Percentiles rank a stretch among this genome's conserved stretches.
phyloP scores from a whole-genome alignment of 64 coral and sea anemone genomes.

The Cladopsammia gracilis region DNA sequence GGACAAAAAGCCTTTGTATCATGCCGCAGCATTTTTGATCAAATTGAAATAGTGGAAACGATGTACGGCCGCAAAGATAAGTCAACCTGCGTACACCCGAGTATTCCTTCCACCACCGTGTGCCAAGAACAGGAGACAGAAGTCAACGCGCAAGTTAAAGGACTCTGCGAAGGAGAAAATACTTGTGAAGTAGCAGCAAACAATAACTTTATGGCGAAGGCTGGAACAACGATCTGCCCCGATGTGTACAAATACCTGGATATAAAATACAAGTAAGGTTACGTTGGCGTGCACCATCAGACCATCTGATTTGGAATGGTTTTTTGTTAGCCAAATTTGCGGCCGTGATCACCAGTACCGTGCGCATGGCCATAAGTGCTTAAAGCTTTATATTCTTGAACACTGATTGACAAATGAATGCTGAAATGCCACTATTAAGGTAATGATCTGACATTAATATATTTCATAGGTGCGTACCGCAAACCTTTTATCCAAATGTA shows the following conservation, averaged over 20 bases:
- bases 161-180: constrained; percentile 56
- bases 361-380: no score
- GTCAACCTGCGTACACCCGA: constrained; percentile 47
- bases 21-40: constrained; percentile 56
- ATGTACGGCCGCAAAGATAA: constrained; percentile 56
- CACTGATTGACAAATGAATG: no score
- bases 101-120: not conserved
- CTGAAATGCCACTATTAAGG: no score
- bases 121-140: constrained; percentile 57
- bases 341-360: no score
- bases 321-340: no score
- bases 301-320: no score
- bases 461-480: constrained; percentile 20
- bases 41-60: constrained; percentile 35
- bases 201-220: constrained; percentile 63
- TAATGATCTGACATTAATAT: no score
- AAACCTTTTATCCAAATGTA: not conserved
- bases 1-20: constrained; percentile 53
- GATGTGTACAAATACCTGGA: constrained; percentile 57
- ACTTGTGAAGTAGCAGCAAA: constrained; percentile 59
- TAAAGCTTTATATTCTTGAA: no score
- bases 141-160: constrained; percentile 46
- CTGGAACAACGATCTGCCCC: constrained; percentile 63
- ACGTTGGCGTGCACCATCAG: not conserved
- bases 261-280: constrained; percentile 50